These are phyloP conservation scores for Empidonax alnorum DNA, from an alignment of 2,113 vertebrate genomes.

Conservation along the genomic window DNA sequence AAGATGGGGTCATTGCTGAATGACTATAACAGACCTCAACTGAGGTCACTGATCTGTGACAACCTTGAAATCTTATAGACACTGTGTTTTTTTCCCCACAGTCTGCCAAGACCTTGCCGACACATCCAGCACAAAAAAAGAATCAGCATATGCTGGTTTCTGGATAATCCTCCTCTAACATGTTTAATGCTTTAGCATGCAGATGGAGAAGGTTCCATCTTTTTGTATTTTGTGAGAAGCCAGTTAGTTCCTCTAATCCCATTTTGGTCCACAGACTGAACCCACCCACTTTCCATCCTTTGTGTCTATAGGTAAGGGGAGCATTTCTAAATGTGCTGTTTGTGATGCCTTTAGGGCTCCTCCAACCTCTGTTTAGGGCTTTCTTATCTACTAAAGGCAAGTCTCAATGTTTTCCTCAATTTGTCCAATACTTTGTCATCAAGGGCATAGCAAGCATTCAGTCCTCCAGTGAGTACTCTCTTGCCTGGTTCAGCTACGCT, in stretches of 20 bases:
- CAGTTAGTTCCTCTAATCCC: background rate
- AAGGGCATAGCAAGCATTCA: background rate
- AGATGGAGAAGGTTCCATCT: background rate
- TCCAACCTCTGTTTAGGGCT: background rate
- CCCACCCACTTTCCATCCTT: background rate
- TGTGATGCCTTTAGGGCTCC: background rate
- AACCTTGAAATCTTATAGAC: slow-evolving; percentile 48
- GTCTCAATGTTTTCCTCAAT: background rate
- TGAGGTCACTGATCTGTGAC: slow-evolving; percentile 26
- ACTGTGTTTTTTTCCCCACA: background rate
- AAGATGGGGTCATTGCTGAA: slow-evolving; percentile 2
- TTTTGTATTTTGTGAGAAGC: background rate
- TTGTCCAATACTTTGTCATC: background rate
- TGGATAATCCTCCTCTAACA: background rate
- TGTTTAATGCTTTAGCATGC: background rate
- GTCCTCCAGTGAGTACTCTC: background rate
- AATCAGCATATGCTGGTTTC: background rate
- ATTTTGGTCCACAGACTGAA: background rate
- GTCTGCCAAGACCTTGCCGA: slow-evolving; percentile 42
- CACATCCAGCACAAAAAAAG: slow-evolving; percentile 2
- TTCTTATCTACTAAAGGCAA: background rate
- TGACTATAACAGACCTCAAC: background rate
- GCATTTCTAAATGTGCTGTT: background rate
- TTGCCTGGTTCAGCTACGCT: background rate
- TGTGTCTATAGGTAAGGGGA: background rate